A percentile compares a stretch with the other conserved stretches of the same genome.
These are phyloP conservation scores for Sphaeridia pumilis DNA, from an alignment of 2,888 invertebrate species.

Conservation along the genomic window DNA sequence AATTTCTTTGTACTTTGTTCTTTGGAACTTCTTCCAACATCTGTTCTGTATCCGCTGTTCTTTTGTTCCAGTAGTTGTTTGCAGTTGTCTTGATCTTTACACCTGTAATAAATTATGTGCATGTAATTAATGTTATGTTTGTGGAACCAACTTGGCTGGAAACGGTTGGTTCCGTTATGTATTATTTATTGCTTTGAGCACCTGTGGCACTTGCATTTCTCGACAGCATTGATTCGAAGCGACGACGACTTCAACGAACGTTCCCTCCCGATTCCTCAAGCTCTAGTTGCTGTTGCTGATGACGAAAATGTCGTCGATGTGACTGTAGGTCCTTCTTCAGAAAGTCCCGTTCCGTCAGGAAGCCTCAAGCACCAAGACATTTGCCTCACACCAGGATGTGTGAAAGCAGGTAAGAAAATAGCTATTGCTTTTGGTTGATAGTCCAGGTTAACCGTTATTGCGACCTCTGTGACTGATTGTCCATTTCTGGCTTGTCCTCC, in stretches of 20 bases:
- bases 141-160: too few species aligned
- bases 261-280: slow-evolving; percentile 36
- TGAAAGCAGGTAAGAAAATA: slow-evolving; percentile 53
- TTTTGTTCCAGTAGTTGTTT: too few species aligned
- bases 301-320: slow-evolving; percentile 22
- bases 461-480: background rate
- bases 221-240: slow-evolving; percentile 33
- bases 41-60: too few species aligned
- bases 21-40: background rate
- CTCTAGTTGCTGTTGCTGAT: slow-evolving; percentile 22
- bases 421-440: too few species aligned
- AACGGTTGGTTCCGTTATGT: background rate
- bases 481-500: background rate
- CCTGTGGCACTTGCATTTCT: slow-evolving; percentile 35
- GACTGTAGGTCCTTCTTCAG: slow-evolving; percentile 11
- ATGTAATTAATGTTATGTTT: too few species aligned
- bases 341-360: too few species aligned
- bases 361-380: too few species aligned
- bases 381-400: slow-evolving; percentile 65
- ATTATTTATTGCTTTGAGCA: slow-evolving; percentile 34
- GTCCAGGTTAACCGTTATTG: too few species aligned
- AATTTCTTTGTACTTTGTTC: too few species aligned
- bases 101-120: too few species aligned
- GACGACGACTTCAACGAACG: slow-evolving; percentile 35
- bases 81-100: slow-evolving; percentile 15